A percentile compares a stretch with the other conserved stretches of the same genome.
These are phyloP conservation scores for Dendrolimus pini DNA, from an alignment of 2,888 invertebrate species.

Conservation along the genomic window DNA sequence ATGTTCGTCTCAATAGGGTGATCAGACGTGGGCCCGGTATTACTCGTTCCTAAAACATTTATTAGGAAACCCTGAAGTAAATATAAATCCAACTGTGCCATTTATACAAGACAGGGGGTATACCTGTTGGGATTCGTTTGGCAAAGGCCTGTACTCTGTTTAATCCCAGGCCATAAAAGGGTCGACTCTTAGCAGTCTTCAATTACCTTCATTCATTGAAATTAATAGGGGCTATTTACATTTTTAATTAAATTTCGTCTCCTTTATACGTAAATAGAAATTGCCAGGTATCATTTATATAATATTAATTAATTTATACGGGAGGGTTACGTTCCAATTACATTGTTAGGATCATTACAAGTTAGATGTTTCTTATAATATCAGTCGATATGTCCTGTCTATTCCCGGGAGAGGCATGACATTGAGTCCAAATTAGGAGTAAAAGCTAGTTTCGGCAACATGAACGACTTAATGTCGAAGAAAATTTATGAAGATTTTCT, in stretches of 20 bases:
- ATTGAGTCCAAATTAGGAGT: too few species aligned
- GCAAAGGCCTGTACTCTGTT: slow-evolving; percentile 1
- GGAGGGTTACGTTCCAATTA: not conserved
- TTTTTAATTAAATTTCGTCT: slow-evolving; percentile 10
- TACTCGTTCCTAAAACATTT: too few species aligned
- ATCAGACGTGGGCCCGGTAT: too few species aligned
- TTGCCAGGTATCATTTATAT: not conserved
- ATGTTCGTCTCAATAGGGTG: too few species aligned
- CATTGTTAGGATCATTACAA: not conserved
- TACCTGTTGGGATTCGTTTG: not conserved
- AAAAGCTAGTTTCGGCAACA: too few species aligned
- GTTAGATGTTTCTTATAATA: too few species aligned
- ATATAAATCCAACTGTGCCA: not conserved
- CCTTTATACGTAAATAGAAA: slow-evolving; percentile 2
- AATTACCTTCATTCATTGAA: slow-evolving; percentile 15
- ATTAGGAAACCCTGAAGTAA: too few species aligned
- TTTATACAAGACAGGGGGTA: not conserved
- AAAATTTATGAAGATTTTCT: too few species aligned
- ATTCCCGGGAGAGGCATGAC: too few species aligned
- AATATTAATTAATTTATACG: not conserved
- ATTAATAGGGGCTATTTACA: slow-evolving; percentile 12
- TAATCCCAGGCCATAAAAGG: slow-evolving; percentile 7
- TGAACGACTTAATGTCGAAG: too few species aligned
- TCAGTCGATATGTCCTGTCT: too few species aligned
- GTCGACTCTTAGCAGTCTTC: slow-evolving; percentile 13